phyloP scores from a whole-genome alignment of 2,113 vertebrate species.

The Amia ocellicauda region DNA sequence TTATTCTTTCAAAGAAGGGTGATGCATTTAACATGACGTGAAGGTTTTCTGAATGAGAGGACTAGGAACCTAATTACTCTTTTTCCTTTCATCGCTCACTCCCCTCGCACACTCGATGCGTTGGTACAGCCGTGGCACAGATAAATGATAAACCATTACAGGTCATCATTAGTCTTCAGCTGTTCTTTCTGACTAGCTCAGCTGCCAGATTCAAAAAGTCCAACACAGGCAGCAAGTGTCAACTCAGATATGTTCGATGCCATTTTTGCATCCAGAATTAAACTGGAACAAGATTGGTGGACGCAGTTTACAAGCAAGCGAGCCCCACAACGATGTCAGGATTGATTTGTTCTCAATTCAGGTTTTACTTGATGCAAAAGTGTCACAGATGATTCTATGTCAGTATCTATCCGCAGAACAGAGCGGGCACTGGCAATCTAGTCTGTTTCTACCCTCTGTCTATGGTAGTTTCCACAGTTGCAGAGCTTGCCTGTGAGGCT shows the following conservation, averaged over 20 bases:
- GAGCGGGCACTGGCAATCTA: too few species aligned
- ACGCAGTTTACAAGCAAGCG: not conserved
- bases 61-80: not conserved
- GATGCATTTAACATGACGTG: not conserved
- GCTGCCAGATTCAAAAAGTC: slow-evolving; percentile 4
- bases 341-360: too few species aligned
- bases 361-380: too few species aligned
- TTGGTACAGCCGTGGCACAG: not conserved
- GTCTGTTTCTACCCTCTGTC: too few species aligned
- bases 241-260: too few species aligned
- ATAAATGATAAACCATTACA: not conserved
- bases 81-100: too few species aligned
- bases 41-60: not conserved
- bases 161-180: slow-evolving; percentile 1
- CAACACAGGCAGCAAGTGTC: not conserved
- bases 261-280: not conserved
- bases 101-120: not conserved
- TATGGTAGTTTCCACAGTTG: too few species aligned
- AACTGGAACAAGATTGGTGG: not conserved
- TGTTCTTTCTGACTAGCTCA: not conserved
- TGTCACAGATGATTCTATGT: too few species aligned
- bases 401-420: too few species aligned
- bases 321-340: too few species aligned
- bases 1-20: too few species aligned
- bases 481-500: too few species aligned